Evolutionary conservation across 2,113 vertebrate genomes (phyloP).

Genomic region (Shinisaurus crocodilurus): DNA sequence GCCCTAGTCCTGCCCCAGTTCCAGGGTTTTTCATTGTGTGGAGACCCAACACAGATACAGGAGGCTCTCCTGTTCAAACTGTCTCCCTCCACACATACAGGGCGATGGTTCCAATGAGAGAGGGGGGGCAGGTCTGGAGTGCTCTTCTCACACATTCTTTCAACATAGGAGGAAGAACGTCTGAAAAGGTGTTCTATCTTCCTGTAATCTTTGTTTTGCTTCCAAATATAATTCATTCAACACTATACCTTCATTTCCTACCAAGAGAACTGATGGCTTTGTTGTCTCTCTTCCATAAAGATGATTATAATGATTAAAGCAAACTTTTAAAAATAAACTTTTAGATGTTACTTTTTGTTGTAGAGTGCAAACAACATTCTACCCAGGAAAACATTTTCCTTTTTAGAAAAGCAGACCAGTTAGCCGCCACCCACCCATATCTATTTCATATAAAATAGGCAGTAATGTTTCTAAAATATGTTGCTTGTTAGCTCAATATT

Average conservation of each 20-base stretch:
- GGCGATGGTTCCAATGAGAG: too few relatives aligned
- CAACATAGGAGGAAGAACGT: not conserved
- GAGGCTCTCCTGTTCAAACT: too few relatives aligned
- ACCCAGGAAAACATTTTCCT: conserved; percentile 34
- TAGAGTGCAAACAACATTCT: conserved; percentile 20
- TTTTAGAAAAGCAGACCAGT: conserved; percentile 19
- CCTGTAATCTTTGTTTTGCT: conserved; percentile 18
- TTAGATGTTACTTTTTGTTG: conserved; percentile 6
- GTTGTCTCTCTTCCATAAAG: conserved; percentile 32
- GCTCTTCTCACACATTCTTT: not conserved
- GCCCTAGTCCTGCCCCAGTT: too few relatives aligned
- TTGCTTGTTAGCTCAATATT: conserved; percentile 7
- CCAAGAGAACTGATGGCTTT: conserved; percentile 32
- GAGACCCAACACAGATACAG: too few relatives aligned
- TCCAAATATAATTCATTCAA: conserved; percentile 2
- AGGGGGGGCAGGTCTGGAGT: too few relatives aligned
- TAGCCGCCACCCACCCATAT: not conserved
- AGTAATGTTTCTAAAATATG: conserved; percentile 39
- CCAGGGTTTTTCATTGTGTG: too few relatives aligned
- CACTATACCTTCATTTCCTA: conserved; percentile 15
- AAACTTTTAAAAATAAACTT: conserved; percentile 8
- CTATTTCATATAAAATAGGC: not conserved
- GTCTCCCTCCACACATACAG: too few relatives aligned
- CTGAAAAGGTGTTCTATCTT: not conserved
- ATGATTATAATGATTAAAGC: conserved; percentile 31